These are phyloP conservation scores for Micronisus gabar DNA, from an alignment of 2,113 vertebrate genomes.

Conservation along the genomic window DNA sequence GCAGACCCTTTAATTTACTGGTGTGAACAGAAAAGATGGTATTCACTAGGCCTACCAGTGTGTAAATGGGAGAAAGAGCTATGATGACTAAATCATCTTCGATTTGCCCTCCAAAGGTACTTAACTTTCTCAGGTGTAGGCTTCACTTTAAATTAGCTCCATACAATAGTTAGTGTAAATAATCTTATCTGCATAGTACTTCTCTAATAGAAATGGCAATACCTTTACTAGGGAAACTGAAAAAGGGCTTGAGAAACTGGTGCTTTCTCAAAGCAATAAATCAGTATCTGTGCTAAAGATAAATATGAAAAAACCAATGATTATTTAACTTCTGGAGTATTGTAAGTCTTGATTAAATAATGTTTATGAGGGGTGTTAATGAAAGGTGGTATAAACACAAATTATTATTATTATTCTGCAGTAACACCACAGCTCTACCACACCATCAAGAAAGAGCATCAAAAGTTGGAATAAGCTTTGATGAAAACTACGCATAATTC, in stretches of 20 bases:
- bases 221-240: not conserved
- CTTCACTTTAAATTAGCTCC: not conserved
- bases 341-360: not conserved
- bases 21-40: not conserved
- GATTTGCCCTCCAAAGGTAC: not conserved
- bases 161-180: not conserved
- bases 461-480: slow-evolving; percentile 17
- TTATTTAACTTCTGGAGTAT: not conserved
- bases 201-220: not conserved
- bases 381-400: not conserved
- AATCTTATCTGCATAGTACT: not conserved
- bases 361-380: not conserved
- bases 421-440: not conserved
- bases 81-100: not conserved
- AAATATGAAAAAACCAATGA: not conserved
- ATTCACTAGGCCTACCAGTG: not conserved
- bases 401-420: not conserved
- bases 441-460: not conserved
- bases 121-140: not conserved
- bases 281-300: not conserved
- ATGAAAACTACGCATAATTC: slow-evolving; percentile 45
- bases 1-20: not conserved
- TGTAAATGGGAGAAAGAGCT: not conserved
- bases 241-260: not conserved
- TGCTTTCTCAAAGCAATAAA: not conserved